Evolutionary conservation across 2,797 vertebrate genomes (phyloP), one percentile per base, ranked within the genome.

Genomic region (Crocidura indochinensis): DNA sequence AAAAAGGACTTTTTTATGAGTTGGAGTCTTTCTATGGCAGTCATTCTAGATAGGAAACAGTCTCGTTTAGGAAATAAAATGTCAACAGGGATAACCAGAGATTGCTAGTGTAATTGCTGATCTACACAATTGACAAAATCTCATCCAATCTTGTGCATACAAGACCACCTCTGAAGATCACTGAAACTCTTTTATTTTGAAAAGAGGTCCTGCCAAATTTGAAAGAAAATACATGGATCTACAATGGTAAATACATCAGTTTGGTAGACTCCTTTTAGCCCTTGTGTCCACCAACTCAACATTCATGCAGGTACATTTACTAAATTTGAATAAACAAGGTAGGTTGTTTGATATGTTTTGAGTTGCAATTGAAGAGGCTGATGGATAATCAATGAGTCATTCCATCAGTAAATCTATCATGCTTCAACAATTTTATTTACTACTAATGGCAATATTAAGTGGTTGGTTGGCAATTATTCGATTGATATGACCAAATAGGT

Each of bases 1-100:
- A 90, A 92, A 96, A 92, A 84, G 82, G 47, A 84, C n/a, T 74
- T 3, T 49, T 60, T 29, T 94, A 74, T 81, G 44, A 81, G 88
- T 53, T 85, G 75, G n/a, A 72, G 76, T 91, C 75, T 91, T 71
- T 27, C 73, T 49, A 69, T 79, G 38, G 22, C 44, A 93, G 74
- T 38, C 51, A 8, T 31, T 12, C 60, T 91, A 74, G 20, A 64
- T 38, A 93, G 29, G 60, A 88, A 73, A 6, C 0, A 20, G 56
- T 72, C 64, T 89, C 46, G 71, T 64, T 77, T 26, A 85, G 64
- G 15, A 90, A 20, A 10, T 62, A 84, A 74, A 80, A 75, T 79
- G 29, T 3, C n/a, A 72, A 53, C 1, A 83, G 10, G 22, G 29
- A 75, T 49, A 6, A 26, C 49, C 53, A 47, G 24, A 64, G 22